Evolutionary conservation across 2,797 vertebrate genomes (phyloP), one percentile per base, ranked within the genome.

Genomic region (Ibycter americanus): DNA sequence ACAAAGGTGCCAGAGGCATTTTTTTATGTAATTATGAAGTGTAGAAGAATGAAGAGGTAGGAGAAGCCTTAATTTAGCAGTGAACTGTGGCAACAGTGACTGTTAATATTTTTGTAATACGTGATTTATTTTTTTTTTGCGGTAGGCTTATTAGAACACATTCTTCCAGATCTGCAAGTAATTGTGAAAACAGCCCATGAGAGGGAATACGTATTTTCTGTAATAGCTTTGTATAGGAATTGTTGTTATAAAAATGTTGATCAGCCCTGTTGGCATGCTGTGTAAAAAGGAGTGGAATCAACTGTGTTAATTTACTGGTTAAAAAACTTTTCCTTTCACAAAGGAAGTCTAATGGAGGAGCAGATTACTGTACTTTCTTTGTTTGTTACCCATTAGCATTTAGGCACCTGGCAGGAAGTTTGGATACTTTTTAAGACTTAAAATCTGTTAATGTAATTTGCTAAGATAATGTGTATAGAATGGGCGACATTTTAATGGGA

Each of bases 301-400:
- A 62, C 65, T 90, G 38, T 67, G 68, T 89, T 92, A 88, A 32
- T 84, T 94, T 59, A 83, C 92, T 94, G 40, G 83, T 87, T 91
- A 89, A 95, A 85, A 85, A 96, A 97, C 91, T 94, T 97, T 97
- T 97, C 96, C 87, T 97, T 97, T 97, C 87, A 90, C 63, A 95
- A 19, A 94, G 96, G 96, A 97, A 97, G 77, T 95, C 62, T 96
- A 93, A 94, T 55, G 80, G 91, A 71, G 84, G 93, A 96, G 88
- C 68, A 94, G 67, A 93, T 93, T 92, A 87, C 81, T 95, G 79
- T 94, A 90, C 96, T 95, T 94, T 94, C 76, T 89, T 97, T 97
- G 76, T 91, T 96, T 95, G 94, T 94, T 95, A 87, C 67, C 89
- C 79, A 27, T 67, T 95, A 82, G 76, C 74, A 47, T 89, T 97